These are phyloP conservation scores for Tribolium castaneum DNA, from an alignment of 1,140 invertebrate genomes.

Conservation along the genomic window DNA sequence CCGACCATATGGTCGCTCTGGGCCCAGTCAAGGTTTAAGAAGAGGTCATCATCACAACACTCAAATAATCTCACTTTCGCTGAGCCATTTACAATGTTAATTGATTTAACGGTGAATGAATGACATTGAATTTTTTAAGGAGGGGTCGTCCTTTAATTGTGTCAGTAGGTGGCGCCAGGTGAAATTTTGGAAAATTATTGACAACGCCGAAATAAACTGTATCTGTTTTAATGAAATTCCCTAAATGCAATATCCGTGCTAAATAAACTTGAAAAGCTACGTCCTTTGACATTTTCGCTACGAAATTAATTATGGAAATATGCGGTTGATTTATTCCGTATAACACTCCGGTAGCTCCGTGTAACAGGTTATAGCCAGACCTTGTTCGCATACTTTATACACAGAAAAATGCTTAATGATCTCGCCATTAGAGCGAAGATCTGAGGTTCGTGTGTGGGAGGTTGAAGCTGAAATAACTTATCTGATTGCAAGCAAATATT, in stretches of 20 bases:
- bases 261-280: constrained; percentile 24
- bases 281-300: constrained; percentile 28
- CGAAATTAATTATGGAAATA: constrained; percentile 27
- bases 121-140: not conserved
- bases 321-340: constrained; percentile 19
- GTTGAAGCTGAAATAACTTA: no score
- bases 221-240: not conserved
- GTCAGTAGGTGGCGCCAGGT: not conserved
- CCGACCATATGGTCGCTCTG: no score
- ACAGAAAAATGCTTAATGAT: not conserved
- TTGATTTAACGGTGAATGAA: not conserved
- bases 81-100: no score
- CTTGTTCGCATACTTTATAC: not conserved
- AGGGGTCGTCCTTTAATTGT: not conserved
- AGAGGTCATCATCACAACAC: no score
- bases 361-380: not conserved
- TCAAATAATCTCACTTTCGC: not conserved
- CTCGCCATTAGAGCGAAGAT: no score
- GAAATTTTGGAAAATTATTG: not conserved
- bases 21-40: no score
- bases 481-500: no score
- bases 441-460: no score
- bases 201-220: no score
- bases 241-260: not conserved
- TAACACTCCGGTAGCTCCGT: constrained; percentile 10